Base-by-base conservation (phyloP, 92 coral and sea anemone genomes). In the Chrysogorgia sp. region DNA sequence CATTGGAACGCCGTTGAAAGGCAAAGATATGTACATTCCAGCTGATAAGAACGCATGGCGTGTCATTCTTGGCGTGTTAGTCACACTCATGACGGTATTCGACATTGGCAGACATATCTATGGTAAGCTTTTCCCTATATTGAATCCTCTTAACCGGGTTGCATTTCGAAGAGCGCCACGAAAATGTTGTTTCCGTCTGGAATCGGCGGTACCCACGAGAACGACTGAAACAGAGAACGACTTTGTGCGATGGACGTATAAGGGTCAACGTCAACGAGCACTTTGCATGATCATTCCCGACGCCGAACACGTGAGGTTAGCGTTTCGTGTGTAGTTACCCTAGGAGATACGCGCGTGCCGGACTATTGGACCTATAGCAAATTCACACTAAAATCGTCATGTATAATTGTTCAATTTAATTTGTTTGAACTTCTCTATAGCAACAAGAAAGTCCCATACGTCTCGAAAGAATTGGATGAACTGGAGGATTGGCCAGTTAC, bases 401-500 rank as follows among this genome's bases (percentile, higher is more conserved):
- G n/a, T n/a, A n/a, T n/a, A n/a, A n/a, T n/a, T n/a, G n/a, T 19
- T 45, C 9, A 9, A 19, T 45, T 45, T 9, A 3, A 53, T 53
- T 17, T 53, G 28, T 34, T 9, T 59, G 31, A 19, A 33, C 22
- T 63, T 6, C n/a, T 22, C 28, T 68, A 23, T 47, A 68, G 75
- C 58, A 45, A 63, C 85, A 26, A 80, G 67, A 60, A 88, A 88
- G 41, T 65, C 66, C 43, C 83, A 62, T 43, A 82, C 56, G 81
- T 88, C 87, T 2, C 62, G 75, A 40, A 63, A 20, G 19, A 77
- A 63, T 17, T 88, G 77, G 75, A 60, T 72, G 8, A 5, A 43
- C 10, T 86, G 90, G 86, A 81, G 90, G 58, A 72, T 77, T 23
- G 71, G 49, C 10, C 80, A 88, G 49, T 62, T 88, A 25, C 50